phyloP scores from a whole-genome alignment of 2,113 vertebrate genomes.

The Marmota monax region DNA sequence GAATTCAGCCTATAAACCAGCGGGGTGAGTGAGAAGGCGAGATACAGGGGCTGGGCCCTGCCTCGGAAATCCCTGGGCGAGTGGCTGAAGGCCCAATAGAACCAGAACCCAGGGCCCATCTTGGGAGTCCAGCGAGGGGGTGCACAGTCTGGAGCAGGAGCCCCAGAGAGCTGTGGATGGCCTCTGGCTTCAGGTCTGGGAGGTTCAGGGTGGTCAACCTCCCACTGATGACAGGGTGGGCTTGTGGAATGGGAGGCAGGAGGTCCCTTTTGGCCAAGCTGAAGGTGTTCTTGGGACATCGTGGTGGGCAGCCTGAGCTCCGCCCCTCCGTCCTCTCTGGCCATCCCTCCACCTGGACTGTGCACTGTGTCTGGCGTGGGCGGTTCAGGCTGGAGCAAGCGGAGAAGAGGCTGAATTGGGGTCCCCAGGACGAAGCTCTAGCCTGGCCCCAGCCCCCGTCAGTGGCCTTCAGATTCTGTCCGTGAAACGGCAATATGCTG shows the following conservation, averaged over 20 bases:
- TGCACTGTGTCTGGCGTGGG: too few species aligned
- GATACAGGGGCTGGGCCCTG: not conserved
- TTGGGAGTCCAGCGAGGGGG: too few species aligned
- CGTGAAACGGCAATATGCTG: constrained; percentile 50
- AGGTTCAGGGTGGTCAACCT: not conserved
- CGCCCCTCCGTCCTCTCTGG: too few species aligned
- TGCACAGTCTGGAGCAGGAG: not conserved
- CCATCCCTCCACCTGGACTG: too few species aligned
- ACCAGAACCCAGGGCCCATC: not conserved
- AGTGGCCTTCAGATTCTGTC: not conserved
- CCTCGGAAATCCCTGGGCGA: not conserved
- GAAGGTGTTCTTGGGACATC: too few species aligned
- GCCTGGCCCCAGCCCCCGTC: not conserved
- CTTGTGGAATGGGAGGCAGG: too few species aligned
- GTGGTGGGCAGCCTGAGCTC: too few species aligned
- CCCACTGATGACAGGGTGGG: too few species aligned
- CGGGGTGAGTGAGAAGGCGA: constrained; percentile 57
- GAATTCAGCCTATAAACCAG: constrained; percentile 71
- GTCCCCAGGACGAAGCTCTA: not conserved
- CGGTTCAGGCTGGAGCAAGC: not conserved
- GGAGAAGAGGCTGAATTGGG: not conserved
- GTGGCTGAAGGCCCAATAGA: not conserved
- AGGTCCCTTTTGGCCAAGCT: too few species aligned
- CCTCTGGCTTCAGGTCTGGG: not conserved
- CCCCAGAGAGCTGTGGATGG: not conserved